Evolutionary conservation across 2,888 invertebrate genomes (phyloP).

Genomic region (Stenchaetothrips biformis): DNA sequence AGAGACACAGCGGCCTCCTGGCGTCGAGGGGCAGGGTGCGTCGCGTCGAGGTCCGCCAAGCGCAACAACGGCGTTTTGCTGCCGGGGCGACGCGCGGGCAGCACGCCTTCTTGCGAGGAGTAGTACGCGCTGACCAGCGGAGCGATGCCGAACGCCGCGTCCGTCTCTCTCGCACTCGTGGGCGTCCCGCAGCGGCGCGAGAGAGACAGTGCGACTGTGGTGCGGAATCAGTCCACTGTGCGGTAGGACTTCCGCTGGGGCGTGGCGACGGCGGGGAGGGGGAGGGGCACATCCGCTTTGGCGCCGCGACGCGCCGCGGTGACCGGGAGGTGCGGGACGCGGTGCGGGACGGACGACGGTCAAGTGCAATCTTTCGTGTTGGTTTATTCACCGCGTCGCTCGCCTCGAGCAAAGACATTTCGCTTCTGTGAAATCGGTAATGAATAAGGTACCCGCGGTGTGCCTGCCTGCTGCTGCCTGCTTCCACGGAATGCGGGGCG

Average conservation of each 20-base stretch:
- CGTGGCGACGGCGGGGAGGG: neutral
- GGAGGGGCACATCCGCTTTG: neutral
- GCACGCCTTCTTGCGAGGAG: neutral
- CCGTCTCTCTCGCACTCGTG: too few relatives aligned
- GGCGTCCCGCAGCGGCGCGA: too few relatives aligned
- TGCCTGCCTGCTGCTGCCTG: too few relatives aligned
- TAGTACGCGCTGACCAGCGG: neutral
- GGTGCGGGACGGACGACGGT: neutral
- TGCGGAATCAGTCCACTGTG: neutral
- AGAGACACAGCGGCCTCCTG: neutral
- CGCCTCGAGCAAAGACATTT: too few relatives aligned
- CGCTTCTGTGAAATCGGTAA: too few relatives aligned
- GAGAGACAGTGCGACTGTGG: neutral
- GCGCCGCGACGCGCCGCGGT: neutral
- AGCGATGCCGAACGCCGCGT: neutral
- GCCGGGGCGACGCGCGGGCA: neutral
- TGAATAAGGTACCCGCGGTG: too few relatives aligned
- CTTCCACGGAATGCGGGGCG: too few relatives aligned
- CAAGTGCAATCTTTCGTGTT: too few relatives aligned
- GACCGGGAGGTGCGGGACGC: neutral
- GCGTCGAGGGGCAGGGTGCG: neutral
- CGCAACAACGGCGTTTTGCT: neutral
- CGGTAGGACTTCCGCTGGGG: neutral
- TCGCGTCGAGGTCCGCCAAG: neutral
- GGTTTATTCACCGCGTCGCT: too few relatives aligned